Conservation (phyloP, 2,888 invertebrate species). For the Elaeidobius kamerunicus region DNA sequence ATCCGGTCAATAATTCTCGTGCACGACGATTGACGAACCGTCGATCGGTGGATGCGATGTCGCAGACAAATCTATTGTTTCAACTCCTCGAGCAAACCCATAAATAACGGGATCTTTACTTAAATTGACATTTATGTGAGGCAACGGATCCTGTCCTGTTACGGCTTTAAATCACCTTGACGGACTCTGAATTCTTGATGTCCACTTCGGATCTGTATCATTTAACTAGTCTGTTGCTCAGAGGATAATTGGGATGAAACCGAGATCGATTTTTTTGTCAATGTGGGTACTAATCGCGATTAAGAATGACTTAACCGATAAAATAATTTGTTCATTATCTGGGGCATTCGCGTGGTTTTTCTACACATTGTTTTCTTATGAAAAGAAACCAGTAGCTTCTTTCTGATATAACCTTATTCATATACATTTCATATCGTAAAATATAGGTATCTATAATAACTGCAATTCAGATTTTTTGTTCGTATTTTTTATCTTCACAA, state of each 20-base stretch:
- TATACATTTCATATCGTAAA: too few relatives aligned
- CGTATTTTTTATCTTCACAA: too few relatives aligned
- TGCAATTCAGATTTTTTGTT: too few relatives aligned
- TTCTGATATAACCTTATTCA: too few relatives aligned
- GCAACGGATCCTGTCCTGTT: slow-evolving; percentile 31
- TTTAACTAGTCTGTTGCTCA: slow-evolving; percentile 14
- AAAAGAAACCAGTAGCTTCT: too few relatives aligned
- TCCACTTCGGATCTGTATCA: slow-evolving; percentile 24
- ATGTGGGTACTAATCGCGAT: neutral
- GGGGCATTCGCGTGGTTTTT: too few relatives aligned
- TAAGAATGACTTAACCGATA: too few relatives aligned
- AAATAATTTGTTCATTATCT: too few relatives aligned
- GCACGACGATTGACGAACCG: slow-evolving; percentile 31
- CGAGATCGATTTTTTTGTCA: neutral
- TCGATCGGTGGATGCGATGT: slow-evolving; percentile 45
- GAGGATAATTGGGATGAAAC: slow-evolving; percentile 12
- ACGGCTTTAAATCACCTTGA: slow-evolving; percentile 26
- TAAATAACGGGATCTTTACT: slow-evolving; percentile 47
- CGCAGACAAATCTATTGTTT: slow-evolving; percentile 50
- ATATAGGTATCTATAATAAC: too few relatives aligned
- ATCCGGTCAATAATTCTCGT: too few relatives aligned
- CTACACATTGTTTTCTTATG: too few relatives aligned
- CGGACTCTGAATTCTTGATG: slow-evolving; percentile 23
- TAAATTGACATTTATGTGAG: slow-evolving; percentile 46
- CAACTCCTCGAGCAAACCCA: slow-evolving; percentile 43